phyloP scores from a whole-genome alignment of 2,113 vertebrate genomes.

The Tringa solitaria region DNA sequence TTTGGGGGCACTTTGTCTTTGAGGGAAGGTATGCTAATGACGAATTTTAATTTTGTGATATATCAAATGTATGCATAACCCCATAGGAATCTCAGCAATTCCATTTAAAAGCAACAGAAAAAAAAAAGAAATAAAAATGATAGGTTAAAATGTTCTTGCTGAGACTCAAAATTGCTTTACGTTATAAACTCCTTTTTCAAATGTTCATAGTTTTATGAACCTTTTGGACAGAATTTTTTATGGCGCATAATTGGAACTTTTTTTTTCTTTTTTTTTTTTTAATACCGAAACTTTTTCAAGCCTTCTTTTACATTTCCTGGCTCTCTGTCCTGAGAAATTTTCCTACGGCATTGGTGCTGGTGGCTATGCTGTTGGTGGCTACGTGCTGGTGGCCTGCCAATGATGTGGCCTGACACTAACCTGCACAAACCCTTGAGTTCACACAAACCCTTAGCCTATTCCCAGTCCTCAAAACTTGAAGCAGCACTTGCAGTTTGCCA shows the following conservation, averaged over 20 bases:
- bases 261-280: background rate
- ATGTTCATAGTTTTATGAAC: background rate
- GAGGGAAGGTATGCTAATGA: background rate
- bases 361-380: background rate
- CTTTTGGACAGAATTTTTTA: background rate
- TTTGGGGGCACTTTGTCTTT: background rate
- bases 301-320: background rate
- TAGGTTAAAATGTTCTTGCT: background rate
- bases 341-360: background rate
- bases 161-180: background rate
- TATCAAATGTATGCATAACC: background rate
- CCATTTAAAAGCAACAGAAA: background rate
- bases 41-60: background rate
- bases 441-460: background rate
- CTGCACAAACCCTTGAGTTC: background rate
- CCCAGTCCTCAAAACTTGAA: background rate
- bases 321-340: background rate
- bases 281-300: background rate
- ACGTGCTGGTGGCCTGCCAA: background rate
- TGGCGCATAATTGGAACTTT: background rate
- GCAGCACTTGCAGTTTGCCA: background rate
- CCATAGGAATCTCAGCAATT: background rate
- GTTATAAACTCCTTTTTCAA: background rate
- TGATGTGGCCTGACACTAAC: background rate
- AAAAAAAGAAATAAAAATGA: background rate